Percentiles rank a stretch among this genome's conserved stretches.
Evolutionary conservation across 2,888 invertebrate species (phyloP).

Genomic region (Hemaris fuciformis): DNA sequence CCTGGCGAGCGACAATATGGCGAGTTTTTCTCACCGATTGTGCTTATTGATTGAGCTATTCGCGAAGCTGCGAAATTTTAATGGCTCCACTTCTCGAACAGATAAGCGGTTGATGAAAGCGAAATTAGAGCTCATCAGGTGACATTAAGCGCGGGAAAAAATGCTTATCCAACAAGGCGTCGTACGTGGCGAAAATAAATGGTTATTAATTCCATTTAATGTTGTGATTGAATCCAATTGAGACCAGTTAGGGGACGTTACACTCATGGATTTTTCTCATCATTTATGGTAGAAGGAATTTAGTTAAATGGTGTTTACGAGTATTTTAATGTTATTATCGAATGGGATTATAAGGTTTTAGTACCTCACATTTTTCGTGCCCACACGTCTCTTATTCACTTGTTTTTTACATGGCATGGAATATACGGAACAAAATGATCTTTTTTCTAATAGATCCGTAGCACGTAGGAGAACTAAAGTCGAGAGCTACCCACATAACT

Average conservation of each 20-base stretch:
- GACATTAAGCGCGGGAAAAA: slow-evolving; percentile 6
- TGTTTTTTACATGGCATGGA: too few relatives aligned
- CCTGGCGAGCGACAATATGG: slow-evolving; percentile 18
- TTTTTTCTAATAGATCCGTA: too few relatives aligned
- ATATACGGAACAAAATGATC: too few relatives aligned
- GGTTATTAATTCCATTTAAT: background rate
- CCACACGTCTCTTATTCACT: too few relatives aligned
- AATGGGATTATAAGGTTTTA: background rate
- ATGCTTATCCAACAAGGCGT: background rate
- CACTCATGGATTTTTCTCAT: background rate
- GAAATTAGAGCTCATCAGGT: slow-evolving; percentile 21
- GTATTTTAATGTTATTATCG: background rate
- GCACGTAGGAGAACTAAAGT: too few relatives aligned
- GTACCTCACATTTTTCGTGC: background rate
- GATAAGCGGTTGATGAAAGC: slow-evolving; percentile 33
- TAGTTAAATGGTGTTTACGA: background rate
- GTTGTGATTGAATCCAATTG: background rate
- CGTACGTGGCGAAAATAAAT: background rate
- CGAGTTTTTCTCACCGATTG: slow-evolving; percentile 38
- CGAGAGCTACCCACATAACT: too few relatives aligned
- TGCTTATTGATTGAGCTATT: slow-evolving; percentile 56
- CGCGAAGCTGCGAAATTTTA: slow-evolving; percentile 46
- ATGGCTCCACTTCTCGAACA: slow-evolving; percentile 34
- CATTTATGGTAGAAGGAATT: background rate
- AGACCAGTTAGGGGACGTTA: background rate